Percentiles rank a stretch among this genome's conserved stretches.
Evolutionary conservation across 1,140 invertebrate species (phyloP).

Genomic region (Musca vetustissima): DNA sequence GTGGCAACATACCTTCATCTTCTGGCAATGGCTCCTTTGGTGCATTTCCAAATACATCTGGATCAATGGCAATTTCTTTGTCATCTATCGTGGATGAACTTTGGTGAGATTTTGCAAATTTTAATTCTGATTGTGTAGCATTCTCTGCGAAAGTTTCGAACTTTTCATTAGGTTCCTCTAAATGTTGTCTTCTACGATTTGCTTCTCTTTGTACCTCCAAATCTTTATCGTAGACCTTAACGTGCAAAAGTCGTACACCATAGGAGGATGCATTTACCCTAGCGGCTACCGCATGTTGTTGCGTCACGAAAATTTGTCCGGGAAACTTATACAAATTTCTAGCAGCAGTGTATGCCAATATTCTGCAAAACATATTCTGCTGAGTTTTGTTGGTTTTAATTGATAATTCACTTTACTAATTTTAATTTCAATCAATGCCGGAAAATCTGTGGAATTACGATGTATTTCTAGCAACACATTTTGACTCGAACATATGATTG

Average conservation of each 20-base stretch:
- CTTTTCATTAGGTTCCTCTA: not conserved
- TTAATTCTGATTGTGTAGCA: not conserved
- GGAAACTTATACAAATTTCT: not conserved
- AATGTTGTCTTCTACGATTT: conserved; percentile 31
- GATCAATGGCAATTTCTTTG: not conserved
- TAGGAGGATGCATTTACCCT: not conserved
- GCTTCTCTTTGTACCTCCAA: conserved; percentile 36
- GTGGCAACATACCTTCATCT: conserved; percentile 11
- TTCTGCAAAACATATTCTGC: conserved; percentile 5
- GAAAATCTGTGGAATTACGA: too few relatives aligned
- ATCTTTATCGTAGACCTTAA: conserved; percentile 43
- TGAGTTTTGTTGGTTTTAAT: not conserved
- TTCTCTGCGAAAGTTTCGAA: not conserved
- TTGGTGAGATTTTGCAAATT: not conserved
- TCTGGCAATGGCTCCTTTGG: not conserved
- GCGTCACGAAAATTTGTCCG: conserved; percentile 7
- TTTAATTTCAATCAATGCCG: too few relatives aligned
- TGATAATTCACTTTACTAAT: not conserved
- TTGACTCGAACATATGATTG: too few relatives aligned
- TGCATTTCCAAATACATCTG: conserved; percentile 27
- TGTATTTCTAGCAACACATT: too few relatives aligned
- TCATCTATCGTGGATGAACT: not conserved
- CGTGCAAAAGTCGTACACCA: conserved; percentile 28
- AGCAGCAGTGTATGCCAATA: not conserved
- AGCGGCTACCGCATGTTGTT: not conserved